These are phyloP conservation scores for Stomatorhinus walkeri DNA, from an alignment of 2,797 vertebrate species.

Conservation along the genomic window DNA sequence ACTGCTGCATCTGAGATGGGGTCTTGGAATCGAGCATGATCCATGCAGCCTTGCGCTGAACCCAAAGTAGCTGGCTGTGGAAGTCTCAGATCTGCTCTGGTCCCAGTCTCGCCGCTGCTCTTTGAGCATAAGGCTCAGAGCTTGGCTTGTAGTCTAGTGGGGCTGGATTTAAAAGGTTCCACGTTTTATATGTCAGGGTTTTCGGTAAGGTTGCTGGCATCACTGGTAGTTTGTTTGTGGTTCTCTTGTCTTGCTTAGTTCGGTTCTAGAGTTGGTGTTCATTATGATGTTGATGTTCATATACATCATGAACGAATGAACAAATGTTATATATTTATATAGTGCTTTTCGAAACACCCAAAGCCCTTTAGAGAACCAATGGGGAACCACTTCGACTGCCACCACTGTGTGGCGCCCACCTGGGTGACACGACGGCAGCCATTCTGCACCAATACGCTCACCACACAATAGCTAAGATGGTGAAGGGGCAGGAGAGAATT, in stretches of 20 bases:
- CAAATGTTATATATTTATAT: not conserved
- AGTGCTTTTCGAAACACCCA: not conserved
- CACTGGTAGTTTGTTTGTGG: not conserved
- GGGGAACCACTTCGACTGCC: not conserved
- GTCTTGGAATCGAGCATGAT: not conserved
- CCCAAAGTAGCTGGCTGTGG: not conserved
- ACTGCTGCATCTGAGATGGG: not conserved
- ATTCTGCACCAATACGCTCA: not conserved
- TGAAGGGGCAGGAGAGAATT: not conserved
- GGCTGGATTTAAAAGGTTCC: not conserved
- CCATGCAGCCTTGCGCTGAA: not conserved
- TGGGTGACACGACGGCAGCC: not conserved
- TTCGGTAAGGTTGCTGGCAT: not conserved
- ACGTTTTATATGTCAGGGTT: not conserved
- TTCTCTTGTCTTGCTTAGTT: not conserved
- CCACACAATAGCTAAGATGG: not conserved
- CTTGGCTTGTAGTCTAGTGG: not conserved
- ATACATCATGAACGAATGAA: not conserved
- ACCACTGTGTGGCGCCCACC: not conserved
- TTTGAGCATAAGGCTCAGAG: not conserved
- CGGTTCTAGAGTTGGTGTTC: not conserved
- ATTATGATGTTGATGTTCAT: too few relatives aligned
- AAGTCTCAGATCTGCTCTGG: not conserved
- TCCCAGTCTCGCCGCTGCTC: not conserved
- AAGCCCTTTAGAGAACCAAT: not conserved